Conservation (phyloP, 1,140 invertebrate genomes). For the Lasaia peninsularis region DNA sequence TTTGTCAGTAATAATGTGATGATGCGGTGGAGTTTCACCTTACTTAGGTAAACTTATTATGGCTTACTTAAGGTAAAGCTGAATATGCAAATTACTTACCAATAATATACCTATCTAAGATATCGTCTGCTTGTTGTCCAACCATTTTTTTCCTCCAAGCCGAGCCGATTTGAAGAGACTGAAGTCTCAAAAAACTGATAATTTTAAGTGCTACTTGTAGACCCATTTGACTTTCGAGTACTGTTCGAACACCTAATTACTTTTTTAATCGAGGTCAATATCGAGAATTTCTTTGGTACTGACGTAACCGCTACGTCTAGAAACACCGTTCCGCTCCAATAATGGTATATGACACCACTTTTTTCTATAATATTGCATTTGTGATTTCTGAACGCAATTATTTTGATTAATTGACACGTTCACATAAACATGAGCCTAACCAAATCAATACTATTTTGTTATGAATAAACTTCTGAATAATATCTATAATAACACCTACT, state of each 20-base stretch:
- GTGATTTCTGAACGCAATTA: background rate
- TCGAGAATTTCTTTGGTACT: background rate
- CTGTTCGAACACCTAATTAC: background rate
- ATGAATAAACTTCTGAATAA: background rate
- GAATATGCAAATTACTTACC: too few relatives aligned
- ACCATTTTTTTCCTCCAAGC: too few relatives aligned
- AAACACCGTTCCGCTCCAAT: slow-evolving; percentile 5
- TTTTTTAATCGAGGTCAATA: slow-evolving; percentile 10
- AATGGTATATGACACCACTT: slow-evolving; percentile 2
- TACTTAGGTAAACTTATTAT: too few relatives aligned
- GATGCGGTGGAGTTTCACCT: too few relatives aligned
- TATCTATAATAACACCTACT: too few relatives aligned
- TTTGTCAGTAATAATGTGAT: too few relatives aligned
- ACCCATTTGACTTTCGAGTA: background rate
- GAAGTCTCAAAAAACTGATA: too few relatives aligned
- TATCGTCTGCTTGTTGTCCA: too few relatives aligned
- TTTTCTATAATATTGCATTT: slow-evolving; percentile 4
- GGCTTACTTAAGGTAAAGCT: too few relatives aligned
- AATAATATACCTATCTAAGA: too few relatives aligned
- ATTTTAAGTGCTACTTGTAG: too few relatives aligned
- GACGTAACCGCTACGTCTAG: slow-evolving; percentile 3
- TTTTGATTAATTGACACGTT: background rate
- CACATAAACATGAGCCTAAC: background rate
- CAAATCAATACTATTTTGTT: background rate
- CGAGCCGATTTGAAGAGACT: too few relatives aligned